phyloP scores from a whole-genome alignment of 2,797 vertebrate species.

The Choloepus didactylus region DNA sequence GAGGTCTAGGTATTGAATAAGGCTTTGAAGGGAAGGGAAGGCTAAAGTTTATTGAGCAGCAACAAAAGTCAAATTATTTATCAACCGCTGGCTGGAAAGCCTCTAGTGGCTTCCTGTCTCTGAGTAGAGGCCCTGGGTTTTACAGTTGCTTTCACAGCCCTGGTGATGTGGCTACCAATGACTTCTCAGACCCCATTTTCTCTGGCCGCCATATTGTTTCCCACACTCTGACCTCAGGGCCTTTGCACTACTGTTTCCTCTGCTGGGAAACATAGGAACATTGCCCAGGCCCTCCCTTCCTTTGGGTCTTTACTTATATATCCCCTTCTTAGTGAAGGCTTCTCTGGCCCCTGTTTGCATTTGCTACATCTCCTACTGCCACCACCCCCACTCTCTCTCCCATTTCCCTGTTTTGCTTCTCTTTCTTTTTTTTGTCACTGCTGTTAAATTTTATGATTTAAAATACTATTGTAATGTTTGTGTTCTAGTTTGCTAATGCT shows the following conservation, averaged over 20 bases:
- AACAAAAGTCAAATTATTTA: background rate
- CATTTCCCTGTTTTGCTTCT: background rate
- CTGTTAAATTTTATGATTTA: no score
- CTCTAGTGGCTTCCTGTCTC: background rate
- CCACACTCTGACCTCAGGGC: background rate
- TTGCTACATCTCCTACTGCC: background rate
- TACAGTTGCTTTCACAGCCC: background rate
- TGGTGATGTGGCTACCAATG: background rate
- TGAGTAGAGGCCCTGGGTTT: slow-evolving; percentile 4
- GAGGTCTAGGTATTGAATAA: background rate
- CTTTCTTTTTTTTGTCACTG: background rate
- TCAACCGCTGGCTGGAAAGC: background rate
- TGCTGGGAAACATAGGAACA: background rate
- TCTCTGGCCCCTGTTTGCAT: background rate
- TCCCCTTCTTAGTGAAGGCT: background rate
- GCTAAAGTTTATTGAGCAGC: slow-evolving; percentile 22
- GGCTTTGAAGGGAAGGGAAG: background rate
- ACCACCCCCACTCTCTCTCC: no score
- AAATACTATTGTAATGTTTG: no score
- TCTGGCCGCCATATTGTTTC: background rate
- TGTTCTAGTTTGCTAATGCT: no score
- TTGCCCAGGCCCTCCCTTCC: background rate
- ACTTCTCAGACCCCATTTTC: background rate
- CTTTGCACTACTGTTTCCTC: slow-evolving; percentile 41
- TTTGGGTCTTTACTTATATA: background rate